Evolutionary conservation across 2,888 invertebrate genomes (phyloP).

Genomic region (Torymus texanus): DNA sequence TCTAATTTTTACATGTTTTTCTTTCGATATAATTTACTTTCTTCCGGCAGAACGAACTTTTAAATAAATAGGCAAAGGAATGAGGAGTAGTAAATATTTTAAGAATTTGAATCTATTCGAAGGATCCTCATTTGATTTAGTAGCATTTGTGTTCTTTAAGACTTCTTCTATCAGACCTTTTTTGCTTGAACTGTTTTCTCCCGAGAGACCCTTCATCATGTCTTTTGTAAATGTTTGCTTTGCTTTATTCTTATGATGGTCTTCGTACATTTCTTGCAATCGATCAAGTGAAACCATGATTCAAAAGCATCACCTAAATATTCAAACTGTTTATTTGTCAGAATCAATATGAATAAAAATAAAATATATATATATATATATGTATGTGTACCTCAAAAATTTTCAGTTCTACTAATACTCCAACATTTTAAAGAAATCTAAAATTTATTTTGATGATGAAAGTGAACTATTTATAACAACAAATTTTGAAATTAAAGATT

Average conservation of each 20-base stretch:
- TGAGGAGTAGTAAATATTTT: slow-evolving; percentile 6
- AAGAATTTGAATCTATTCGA: neutral
- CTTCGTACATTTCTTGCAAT: slow-evolving; percentile 48
- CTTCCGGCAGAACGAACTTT: neutral
- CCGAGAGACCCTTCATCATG: neutral
- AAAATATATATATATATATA: too few relatives aligned
- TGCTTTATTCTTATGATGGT: slow-evolving; percentile 38
- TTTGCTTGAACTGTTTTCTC: neutral
- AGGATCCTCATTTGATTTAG: neutral
- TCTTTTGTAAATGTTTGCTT: neutral
- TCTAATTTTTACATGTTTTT: neutral
- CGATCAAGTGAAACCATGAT: slow-evolving; percentile 48
- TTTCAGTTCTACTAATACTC: too few relatives aligned
- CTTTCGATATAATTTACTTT: too few relatives aligned
- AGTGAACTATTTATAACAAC: too few relatives aligned
- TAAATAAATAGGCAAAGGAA: slow-evolving; percentile 13
- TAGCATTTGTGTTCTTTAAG: too few relatives aligned
- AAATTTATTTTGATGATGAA: too few relatives aligned
- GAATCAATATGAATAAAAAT: neutral
- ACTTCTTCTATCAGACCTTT: neutral
- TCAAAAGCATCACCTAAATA: neutral
- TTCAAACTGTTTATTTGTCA: neutral
- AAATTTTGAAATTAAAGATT: too few relatives aligned
- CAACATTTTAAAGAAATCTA: too few relatives aligned
- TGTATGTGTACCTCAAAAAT: too few relatives aligned